Evolutionary conservation across 1,140 invertebrate genomes (phyloP).

Genomic region (Zaprionus nigranus): DNA sequence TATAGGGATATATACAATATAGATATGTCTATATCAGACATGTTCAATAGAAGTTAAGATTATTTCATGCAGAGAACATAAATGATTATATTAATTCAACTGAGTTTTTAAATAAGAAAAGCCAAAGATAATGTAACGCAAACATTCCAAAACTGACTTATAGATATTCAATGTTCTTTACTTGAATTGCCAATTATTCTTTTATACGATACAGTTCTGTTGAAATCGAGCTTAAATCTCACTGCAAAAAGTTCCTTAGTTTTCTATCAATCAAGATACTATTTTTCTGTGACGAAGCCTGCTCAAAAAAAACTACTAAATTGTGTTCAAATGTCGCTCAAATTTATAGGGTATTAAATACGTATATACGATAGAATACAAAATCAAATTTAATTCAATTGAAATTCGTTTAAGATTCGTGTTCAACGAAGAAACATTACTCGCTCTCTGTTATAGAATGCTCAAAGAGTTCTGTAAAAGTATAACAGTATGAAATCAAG

Average conservation of each 20-base stretch:
- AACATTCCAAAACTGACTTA: not conserved
- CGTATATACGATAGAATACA: conserved; percentile 25
- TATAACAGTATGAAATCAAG: conserved; percentile 30
- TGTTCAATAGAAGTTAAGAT: not conserved
- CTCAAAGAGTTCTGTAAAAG: conserved; percentile 52
- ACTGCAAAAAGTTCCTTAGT: conserved; percentile 5
- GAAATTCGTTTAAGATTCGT: conserved; percentile 45
- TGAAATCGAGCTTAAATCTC: conserved; percentile 28
- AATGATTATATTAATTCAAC: conserved; percentile 5
- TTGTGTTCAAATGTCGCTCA: conserved; percentile 73
- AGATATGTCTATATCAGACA: conserved; percentile 10
- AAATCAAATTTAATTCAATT: conserved; percentile 23
- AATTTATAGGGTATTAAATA: conserved; percentile 54
- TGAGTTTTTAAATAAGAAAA: conserved; percentile 13
- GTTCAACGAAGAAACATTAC: conserved; percentile 54
- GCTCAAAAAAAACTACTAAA: conserved; percentile 60
- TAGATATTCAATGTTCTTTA: conserved; percentile 1
- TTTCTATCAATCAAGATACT: not conserved
- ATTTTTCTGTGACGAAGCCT: conserved; percentile 16
- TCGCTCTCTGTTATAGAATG: conserved; percentile 45
- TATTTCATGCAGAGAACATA: not conserved
- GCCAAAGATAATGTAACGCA: conserved; percentile 24
- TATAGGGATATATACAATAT: not conserved
- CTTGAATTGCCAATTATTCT: conserved; percentile 11
- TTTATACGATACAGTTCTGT: conserved; percentile 1